Percentiles rank a stretch among this genome's conserved stretches.
phyloP scores from a whole-genome alignment of 2,888 invertebrate species.

The Junonia oenone region DNA sequence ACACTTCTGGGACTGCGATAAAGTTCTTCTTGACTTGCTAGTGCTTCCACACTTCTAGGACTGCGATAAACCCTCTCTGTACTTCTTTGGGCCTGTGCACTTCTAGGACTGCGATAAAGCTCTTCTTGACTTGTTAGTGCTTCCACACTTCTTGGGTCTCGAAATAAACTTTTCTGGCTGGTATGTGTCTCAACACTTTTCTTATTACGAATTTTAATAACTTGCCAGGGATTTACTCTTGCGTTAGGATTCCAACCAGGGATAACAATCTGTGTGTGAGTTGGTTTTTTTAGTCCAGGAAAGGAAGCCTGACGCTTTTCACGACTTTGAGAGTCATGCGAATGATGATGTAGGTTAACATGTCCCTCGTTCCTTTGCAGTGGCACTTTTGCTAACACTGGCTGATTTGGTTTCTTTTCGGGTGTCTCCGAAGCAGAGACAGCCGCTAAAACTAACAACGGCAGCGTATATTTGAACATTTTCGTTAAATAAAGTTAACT shows the following conservation, averaged over 20 bases:
- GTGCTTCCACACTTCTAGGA: no score
- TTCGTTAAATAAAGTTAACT: background rate
- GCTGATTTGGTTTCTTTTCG: background rate
- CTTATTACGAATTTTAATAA: constrained; percentile 26
- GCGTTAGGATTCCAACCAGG: constrained; percentile 48
- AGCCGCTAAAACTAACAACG: constrained; percentile 3
- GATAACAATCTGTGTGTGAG: constrained; percentile 40
- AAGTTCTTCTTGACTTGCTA: no score
- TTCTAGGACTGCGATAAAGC: constrained; percentile 13
- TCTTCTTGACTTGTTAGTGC: constrained; percentile 12
- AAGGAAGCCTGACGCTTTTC: constrained; percentile 10
- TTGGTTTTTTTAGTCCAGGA: constrained; percentile 34
- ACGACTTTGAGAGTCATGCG: background rate
- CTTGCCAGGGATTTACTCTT: constrained; percentile 41
- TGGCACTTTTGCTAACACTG: background rate
- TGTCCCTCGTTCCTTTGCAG: background rate
- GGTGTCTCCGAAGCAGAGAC: background rate
- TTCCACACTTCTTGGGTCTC: constrained; percentile 24
- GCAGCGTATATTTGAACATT: constrained; percentile 4
- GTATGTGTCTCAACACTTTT: constrained; percentile 23
- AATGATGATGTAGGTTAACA: background rate
- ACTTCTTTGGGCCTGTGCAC: no score
- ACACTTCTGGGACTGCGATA: no score
- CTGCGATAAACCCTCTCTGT: no score
- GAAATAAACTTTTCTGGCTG: constrained; percentile 1